These are phyloP conservation scores for Alexandromys fortis DNA, from an alignment of 2,113 vertebrate genomes.

Conservation along the genomic window DNA sequence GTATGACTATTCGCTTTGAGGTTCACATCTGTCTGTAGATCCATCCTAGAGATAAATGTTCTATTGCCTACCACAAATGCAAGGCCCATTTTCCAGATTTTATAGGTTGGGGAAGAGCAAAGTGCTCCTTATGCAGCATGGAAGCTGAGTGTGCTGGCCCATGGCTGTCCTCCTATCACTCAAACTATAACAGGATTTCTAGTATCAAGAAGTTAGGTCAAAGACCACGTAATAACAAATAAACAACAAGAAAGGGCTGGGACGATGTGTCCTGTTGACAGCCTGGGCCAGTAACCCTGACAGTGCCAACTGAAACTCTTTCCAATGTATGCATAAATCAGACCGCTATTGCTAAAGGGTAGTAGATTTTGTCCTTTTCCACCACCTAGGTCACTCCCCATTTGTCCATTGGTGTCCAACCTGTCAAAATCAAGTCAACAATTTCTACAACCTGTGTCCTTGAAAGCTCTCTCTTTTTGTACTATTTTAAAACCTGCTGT, in stretches of 20 bases:
- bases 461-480: not conserved
- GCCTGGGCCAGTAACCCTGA: not conserved
- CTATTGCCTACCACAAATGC: not conserved
- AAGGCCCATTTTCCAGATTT: not conserved
- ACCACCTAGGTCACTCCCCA: not conserved
- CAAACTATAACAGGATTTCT: not conserved
- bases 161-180: not conserved
- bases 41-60: not conserved
- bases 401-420: not conserved
- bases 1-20: not conserved
- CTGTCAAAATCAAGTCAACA: not conserved
- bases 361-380: not conserved
- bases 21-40: no score
- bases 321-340: not conserved
- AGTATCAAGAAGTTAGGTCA: not conserved
- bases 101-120: not conserved
- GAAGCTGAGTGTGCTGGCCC: not conserved
- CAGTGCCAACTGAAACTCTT: not conserved
- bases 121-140: not conserved
- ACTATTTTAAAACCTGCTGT: not conserved
- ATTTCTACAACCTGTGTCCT: not conserved
- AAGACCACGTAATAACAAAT: not conserved
- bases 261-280: not conserved
- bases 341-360: not conserved
- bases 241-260: not conserved